Conservation (phyloP, 2,113 vertebrate species). For the Ceyx margarethae region DNA sequence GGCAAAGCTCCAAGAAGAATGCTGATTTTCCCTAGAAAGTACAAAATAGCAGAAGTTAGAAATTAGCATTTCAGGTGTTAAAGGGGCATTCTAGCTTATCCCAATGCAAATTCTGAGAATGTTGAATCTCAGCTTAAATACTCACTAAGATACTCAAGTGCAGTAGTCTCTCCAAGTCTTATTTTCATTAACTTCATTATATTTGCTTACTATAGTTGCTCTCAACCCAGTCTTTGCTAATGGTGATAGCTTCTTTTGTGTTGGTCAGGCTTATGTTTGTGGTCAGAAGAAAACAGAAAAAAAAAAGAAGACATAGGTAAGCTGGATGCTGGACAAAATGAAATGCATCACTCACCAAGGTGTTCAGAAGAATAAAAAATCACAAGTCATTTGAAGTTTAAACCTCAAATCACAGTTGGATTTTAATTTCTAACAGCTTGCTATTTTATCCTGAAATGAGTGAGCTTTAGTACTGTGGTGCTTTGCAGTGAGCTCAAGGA, state of each 20-base stretch:
- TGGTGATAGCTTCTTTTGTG: not conserved
- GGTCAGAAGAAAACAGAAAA: not conserved
- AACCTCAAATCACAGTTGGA: not conserved
- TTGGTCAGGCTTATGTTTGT: not conserved
- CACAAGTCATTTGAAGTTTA: not conserved
- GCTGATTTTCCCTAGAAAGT: not conserved
- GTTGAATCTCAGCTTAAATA: not conserved
- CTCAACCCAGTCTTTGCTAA: not conserved
- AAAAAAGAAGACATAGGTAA: not conserved
- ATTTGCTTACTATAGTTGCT: not conserved
- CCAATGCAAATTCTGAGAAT: not conserved
- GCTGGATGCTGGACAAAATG: not conserved
- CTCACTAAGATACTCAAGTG: not conserved
- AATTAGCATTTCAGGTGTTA: not conserved
- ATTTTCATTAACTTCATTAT: not conserved
- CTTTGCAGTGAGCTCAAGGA: not conserved
- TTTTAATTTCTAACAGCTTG: not conserved
- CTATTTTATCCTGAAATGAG: not conserved
- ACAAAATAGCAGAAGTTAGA: not conserved
- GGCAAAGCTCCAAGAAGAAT: not conserved
- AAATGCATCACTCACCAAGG: not conserved
- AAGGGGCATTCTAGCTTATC: not conserved
- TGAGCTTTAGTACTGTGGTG: not conserved
- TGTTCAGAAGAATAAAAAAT: not conserved
- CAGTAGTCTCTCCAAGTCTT: not conserved